phyloP scores from a whole-genome alignment of 2,113 vertebrate genomes.

The Empidonax traillii region DNA sequence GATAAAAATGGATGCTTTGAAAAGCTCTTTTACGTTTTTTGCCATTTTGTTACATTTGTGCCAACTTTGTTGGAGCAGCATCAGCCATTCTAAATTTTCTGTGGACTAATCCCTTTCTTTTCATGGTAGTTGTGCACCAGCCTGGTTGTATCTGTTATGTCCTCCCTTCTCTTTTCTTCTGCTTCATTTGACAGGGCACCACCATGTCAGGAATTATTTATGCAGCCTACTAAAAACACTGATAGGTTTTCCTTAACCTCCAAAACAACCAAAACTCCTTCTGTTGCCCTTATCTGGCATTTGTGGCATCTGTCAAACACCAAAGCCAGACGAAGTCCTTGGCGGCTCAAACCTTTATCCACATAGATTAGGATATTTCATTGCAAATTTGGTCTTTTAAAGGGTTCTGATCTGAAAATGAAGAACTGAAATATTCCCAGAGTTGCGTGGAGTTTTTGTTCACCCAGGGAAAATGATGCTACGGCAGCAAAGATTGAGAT shows the following conservation, averaged over 20 bases:
- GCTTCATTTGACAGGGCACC: neutral
- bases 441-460: neutral
- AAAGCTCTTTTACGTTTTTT: neutral
- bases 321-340: neutral
- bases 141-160: neutral
- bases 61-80: neutral
- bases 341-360: neutral
- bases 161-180: neutral
- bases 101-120: neutral
- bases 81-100: neutral
- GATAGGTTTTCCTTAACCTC: neutral
- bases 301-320: neutral
- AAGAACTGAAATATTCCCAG: neutral
- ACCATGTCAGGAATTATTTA: neutral
- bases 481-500: neutral
- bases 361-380: neutral
- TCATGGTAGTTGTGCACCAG: too few relatives aligned
- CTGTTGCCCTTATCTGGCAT: neutral
- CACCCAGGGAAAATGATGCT: rapidly evolving
- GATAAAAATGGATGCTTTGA: neutral
- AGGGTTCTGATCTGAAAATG: neutral
- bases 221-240: neutral
- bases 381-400: neutral
- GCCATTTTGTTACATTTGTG: neutral
- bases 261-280: neutral